Percentiles rank a stretch among this genome's conserved stretches.
These are phyloP conservation scores for Microplitis manilae DNA, from an alignment of 2,888 invertebrate species.

Conservation along the genomic window DNA sequence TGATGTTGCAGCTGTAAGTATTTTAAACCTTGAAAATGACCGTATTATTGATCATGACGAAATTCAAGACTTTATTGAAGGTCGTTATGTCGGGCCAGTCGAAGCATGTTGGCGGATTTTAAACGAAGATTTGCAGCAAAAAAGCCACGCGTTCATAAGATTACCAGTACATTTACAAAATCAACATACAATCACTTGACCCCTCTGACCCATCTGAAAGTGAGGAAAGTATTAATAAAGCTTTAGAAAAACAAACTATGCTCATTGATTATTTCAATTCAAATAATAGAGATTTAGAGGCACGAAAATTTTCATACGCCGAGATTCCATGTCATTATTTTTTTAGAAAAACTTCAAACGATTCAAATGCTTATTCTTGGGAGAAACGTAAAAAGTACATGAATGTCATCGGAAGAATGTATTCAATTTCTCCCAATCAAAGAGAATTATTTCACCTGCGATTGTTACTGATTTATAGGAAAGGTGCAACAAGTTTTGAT, in stretches of 20 bases:
- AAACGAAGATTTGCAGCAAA: no score
- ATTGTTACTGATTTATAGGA: background rate
- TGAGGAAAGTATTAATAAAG: constrained; percentile 15
- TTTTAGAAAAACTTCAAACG: background rate
- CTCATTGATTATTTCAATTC: background rate
- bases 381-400: background rate
- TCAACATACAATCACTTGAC: constrained; percentile 42
- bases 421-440: constrained; percentile 4
- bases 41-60: constrained; percentile 46
- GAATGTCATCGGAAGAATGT: background rate
- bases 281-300: constrained; percentile 8
- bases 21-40: constrained; percentile 28
- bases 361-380: background rate
- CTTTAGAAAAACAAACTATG: background rate
- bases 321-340: constrained; percentile 22
- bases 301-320: constrained; percentile 2
- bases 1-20: constrained; percentile 44
- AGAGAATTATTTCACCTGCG: constrained; percentile 22
- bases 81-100: constrained; percentile 49
- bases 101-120: constrained; percentile 51
- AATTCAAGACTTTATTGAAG: constrained; percentile 48
- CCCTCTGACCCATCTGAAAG: constrained; percentile 18
- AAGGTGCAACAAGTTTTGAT: constrained; percentile 21
- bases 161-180: constrained; percentile 49
- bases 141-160: constrained; percentile 23